These are phyloP conservation scores for Hirudo medicinalis DNA, from an alignment of 1,140 invertebrate genomes.

Conservation along the genomic window DNA sequence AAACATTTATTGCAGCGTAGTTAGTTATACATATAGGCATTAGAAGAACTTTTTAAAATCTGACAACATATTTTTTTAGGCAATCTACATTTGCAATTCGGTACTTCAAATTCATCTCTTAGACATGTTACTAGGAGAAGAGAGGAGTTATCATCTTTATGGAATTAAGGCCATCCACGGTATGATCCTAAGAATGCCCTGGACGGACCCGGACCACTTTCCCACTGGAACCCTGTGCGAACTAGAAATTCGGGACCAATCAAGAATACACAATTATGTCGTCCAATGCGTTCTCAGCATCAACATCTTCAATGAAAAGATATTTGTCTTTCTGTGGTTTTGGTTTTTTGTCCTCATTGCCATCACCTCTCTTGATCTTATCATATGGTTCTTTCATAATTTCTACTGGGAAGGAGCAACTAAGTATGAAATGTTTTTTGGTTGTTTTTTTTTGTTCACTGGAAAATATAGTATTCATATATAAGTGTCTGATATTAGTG, in stretches of 20 bases:
- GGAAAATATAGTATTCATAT: too few species aligned
- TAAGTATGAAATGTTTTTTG: too few species aligned
- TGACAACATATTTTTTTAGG: background rate
- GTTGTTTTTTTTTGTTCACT: too few species aligned
- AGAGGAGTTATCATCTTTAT: constrained; percentile 25
- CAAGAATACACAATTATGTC: constrained; percentile 34
- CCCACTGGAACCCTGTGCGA: constrained; percentile 19
- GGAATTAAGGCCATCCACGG: constrained; percentile 32
- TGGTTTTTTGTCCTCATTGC: constrained; percentile 28
- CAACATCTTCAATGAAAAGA: constrained; percentile 47
- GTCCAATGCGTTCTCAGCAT: constrained; percentile 46
- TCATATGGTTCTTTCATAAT: background rate
- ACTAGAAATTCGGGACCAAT: constrained; percentile 12
- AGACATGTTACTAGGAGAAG: constrained; percentile 25
- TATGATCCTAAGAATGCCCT: constrained; percentile 22
- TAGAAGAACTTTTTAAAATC: too few species aligned
- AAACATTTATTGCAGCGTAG: too few species aligned
- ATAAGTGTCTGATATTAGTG: too few species aligned
- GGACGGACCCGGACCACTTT: constrained; percentile 18
- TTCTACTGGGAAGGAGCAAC: constrained; percentile 2
- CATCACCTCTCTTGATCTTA: background rate
- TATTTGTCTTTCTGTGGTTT: constrained; percentile 39
- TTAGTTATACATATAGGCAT: too few species aligned
- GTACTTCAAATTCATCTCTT: constrained; percentile 27
- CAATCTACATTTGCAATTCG: constrained; percentile 27